These are phyloP conservation scores for Drosophila chauvacae DNA, from an alignment of 1,140 invertebrate species.

Conservation along the genomic window DNA sequence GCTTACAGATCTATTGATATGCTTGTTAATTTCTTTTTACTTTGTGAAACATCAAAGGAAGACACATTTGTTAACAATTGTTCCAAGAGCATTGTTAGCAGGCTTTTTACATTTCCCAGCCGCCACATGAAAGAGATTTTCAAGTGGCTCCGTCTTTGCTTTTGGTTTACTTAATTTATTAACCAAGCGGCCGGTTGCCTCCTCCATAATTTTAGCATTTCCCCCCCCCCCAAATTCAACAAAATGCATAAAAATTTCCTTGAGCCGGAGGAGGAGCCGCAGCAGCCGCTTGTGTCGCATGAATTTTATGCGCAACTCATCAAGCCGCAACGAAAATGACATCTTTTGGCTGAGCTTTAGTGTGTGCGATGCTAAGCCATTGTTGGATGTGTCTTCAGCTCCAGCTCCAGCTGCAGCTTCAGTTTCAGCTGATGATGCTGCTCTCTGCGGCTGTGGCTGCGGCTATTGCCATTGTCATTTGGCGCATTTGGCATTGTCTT, in stretches of 20 bases:
- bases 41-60: conserved; percentile 7
- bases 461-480: conserved; percentile 56
- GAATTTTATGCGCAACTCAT: conserved; percentile 73
- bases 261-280: conserved; percentile 16
- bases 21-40: conserved; percentile 20
- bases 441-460: conserved; percentile 20
- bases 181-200: conserved; percentile 24
- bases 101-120: conserved; percentile 14
- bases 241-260: conserved; percentile 60
- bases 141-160: conserved; percentile 11
- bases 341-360: conserved; percentile 49
- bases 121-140: conserved; percentile 20
- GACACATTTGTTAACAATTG: conserved; percentile 21
- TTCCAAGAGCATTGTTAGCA: conserved; percentile 9
- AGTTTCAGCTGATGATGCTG: conserved; percentile 7
- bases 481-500: conserved; percentile 58
- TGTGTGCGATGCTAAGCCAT: conserved; percentile 3
- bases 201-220: conserved; percentile 74
- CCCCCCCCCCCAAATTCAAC: conserved; percentile 51
- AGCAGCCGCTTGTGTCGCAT: conserved; percentile 37
- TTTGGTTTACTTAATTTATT: conserved; percentile 48
- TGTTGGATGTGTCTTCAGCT: conserved; percentile 22
- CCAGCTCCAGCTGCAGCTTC: background rate
- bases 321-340: conserved; percentile 46
- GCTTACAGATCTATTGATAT: background rate